Evolutionary conservation across 2,797 vertebrate species (phyloP), one percentile per base, ranked within the genome.

Genomic region (Balearica regulorum): DNA sequence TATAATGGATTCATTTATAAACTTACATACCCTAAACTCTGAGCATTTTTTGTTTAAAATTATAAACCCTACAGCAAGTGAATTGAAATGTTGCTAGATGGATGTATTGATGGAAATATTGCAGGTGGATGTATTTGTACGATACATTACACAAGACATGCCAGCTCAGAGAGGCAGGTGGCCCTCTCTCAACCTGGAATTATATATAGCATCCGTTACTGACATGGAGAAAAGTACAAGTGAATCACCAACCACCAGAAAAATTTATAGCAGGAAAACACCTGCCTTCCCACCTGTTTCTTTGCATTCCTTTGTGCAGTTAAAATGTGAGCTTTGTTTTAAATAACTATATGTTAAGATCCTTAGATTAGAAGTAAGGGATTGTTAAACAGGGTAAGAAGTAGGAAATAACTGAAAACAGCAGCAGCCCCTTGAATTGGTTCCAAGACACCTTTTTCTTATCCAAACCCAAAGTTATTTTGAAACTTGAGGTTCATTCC

Each of bases 241-340:
- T 84, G 93, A 97, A 70, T 84, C 70, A 89, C 72, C 31, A 11
- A 46, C 15, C 87, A 80, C 51, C 37, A 44, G 28, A 73, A 86
- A 66, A 84, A 94, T 39, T 62, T 82, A 82, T 69, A 46, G 80
- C 6, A 64, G 58, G 46, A 70, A 69, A 93, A 94, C 90, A 95
- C 85, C 94, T 96, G 94, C 83, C 83, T 89, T 77, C 73, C 60
- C 93, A 94, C 90, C 80, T 88, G 90, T 22, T 64, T 62, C 73
- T 82, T 37, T 69, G 28, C 53, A 31, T 39, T 87, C 54, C 55
- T 93, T 54, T 44, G n/a, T 25, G 31, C 70, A 89, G 25, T 39
- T 70, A 62, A 88, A 91, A 48, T 7, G 4, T 7, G 48, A 94
- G 65, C n/a, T 86, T 90, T 83, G 54, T 58, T 94, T 89, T 84